Evolutionary conservation across 2,888 invertebrate species (phyloP), one percentile per base, ranked within the genome.

Genomic region (Cerceris rybyensis): DNA sequence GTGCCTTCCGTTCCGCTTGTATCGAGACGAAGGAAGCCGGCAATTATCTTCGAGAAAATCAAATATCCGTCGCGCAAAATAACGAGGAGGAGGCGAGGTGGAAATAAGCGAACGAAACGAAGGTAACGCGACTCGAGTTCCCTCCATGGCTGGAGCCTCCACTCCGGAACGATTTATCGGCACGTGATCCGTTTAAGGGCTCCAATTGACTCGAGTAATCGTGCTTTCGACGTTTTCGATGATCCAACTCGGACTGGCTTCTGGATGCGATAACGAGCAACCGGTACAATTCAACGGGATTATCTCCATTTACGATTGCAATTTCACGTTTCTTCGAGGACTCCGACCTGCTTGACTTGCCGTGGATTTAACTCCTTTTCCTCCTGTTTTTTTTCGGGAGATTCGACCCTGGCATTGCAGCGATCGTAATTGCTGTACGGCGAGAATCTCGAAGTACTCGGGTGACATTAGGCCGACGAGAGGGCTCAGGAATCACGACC

Each of bases 191-290:
- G 64, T 42, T 69, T 58, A 67, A 78, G 63, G 69, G 58, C 42
- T 49, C 50, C 65, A 71, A 75, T 75, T 68, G 74, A 74, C 65
- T 71, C 64, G 58, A 16, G 70, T 66, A 71, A 71, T 71, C 64
- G 55, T 39, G 57, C 67, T 67, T 58, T 50, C 68, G 59, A 50
- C 68, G 43, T 16, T 68, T 49, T 55, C 58, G 14, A 52, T n/a
- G 52, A 28, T 28, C 28, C 28, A 28, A 28, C 28, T 28, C 28
- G 2, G 28, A 28, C 28, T 28, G 28, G 28, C 28, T 28, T 28
- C 43, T n/a, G 13, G 54, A 41, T 54, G 41, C 61, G 49, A 60
- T n/a, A 28, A 50, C 41, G 39, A 50, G 50, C 52, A 43, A 58
- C 46, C 39, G 28, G 28, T 57, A n/a, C 5, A n/a, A 52, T 52